These are phyloP conservation scores for Cavia aperea DNA, from an alignment of 2,113 vertebrate species.

Conservation along the genomic window DNA sequence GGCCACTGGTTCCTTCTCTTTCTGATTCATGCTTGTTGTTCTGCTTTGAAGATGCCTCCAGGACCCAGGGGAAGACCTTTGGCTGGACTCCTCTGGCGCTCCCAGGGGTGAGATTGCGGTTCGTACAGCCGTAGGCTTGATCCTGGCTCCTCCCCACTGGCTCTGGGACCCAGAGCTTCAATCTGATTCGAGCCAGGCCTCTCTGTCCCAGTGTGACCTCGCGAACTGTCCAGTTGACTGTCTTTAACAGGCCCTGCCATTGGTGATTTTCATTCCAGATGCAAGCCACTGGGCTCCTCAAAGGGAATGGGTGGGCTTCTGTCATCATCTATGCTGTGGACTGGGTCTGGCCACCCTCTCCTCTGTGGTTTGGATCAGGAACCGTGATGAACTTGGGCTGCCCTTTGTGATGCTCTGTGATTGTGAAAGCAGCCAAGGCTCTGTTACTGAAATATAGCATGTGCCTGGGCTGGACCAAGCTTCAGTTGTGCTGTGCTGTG, in stretches of 20 bases:
- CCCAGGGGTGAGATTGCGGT: conserved; percentile 29
- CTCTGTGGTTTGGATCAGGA: conserved; percentile 40
- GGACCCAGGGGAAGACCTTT: conserved; percentile 44
- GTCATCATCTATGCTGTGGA: not conserved
- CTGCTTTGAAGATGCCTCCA: conserved; percentile 4
- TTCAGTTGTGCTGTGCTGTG: not conserved
- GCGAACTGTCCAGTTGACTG: not conserved
- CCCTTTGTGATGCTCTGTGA: conserved; percentile 29
- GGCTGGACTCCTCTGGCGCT: conserved; percentile 53
- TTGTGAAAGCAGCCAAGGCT: conserved; percentile 24
- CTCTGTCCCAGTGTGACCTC: conserved; percentile 50
- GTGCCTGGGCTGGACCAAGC: not conserved
- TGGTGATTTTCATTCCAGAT: conserved; percentile 34
- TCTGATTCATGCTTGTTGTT: not conserved
- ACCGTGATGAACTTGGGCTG: not conserved
- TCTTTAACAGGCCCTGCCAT: not conserved
- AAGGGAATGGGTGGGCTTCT: not conserved
- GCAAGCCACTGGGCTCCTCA: conserved; percentile 33
- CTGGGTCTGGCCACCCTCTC: not conserved
- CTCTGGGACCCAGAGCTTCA: conserved; percentile 9
- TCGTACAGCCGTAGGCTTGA: conserved; percentile 49
- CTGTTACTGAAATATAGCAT: conserved; percentile 19
- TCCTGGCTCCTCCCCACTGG: not conserved
- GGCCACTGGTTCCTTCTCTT: not conserved
- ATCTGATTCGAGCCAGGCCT: not conserved